Evolutionary conservation across 1,140 invertebrate species (phyloP).

Genomic region (Aphidius gifuensis): DNA sequence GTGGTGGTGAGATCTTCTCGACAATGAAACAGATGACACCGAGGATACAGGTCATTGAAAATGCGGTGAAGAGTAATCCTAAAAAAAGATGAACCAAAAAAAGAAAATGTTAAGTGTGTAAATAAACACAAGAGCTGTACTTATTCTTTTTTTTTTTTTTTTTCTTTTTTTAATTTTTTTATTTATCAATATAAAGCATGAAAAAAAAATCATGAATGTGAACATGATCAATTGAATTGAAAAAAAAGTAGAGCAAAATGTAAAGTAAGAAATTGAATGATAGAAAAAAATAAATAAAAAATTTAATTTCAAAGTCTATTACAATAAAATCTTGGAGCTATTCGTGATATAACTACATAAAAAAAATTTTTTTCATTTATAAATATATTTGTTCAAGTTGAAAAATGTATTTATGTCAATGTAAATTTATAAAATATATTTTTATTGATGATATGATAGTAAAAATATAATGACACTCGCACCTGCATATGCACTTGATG

Average conservation of each 20-base stretch:
- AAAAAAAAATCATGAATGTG: not conserved
- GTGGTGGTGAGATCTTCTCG: conserved; percentile 42
- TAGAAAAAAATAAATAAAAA: no score
- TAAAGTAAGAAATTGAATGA: no score
- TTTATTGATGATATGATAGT: no score
- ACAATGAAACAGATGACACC: conserved; percentile 36
- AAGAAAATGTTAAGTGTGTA: not conserved
- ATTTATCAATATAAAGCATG: no score
- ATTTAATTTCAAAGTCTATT: no score
- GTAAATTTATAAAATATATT: not conserved
- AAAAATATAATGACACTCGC: no score
- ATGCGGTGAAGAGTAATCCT: conserved; percentile 43
- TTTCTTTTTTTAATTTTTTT: no score
- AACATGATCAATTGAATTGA: no score
- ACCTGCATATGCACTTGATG: conserved; percentile 49
- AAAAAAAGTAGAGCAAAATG: no score
- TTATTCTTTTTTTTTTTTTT: not conserved
- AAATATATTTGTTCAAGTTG: not conserved
- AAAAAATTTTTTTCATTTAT: no score
- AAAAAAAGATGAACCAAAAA: not conserved
- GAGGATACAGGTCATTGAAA: conserved; percentile 38
- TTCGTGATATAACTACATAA: no score
- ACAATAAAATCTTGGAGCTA: no score
- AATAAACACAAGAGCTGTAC: not conserved
- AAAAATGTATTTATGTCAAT: not conserved